Base-by-base conservation (phyloP, 2,888 invertebrate species). In the Imbricaverruca yamaguchii region DNA sequence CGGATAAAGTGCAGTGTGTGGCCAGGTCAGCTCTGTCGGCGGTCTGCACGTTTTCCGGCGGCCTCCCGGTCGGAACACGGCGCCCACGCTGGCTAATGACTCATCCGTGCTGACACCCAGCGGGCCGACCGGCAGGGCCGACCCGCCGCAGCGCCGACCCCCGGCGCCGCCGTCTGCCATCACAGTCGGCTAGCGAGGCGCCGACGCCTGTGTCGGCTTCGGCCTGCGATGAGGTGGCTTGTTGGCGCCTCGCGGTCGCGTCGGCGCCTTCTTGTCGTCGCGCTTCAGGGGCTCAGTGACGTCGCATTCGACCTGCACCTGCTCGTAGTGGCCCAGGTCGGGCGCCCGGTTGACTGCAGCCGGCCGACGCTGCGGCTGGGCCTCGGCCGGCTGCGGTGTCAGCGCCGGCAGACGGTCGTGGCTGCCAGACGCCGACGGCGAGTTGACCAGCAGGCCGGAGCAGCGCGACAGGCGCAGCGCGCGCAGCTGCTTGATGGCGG, bases 291-390 rank as follows among this genome's bases (percentile, higher is more conserved):
- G 53, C 55, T 74, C 74, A 0, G 55, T 55, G 53, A 74, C 74
- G 18, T 39, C 7, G 55, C 74, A 74, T 9, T 74, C 74, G 21
- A 74, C 74, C 21, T 74, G 53, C 18, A 74, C 74, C 21, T 74
- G 74, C 74, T 74, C 74, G 74, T 74, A 74, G 55, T 74, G 74
- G 21, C 74, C 74, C 21, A 10, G 55, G 74, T 74, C 74, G 21
- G 55, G 10, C 8, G 1, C 11, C 9, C 55, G 53, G 55, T 15
- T 18, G 21, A 74, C 74, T 18, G 39, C 74, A 6, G 55, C 10
- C 11, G 74, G 2, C 21, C 21, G 74, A 4, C 21, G 74, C 21
- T 74, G 53, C 39, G 53, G 39, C 18, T 18, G 53, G 39, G 69
- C 53, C 69, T 39, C 39, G 53, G 25, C 23, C 55, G 55, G 39